Evolutionary conservation across 1,140 invertebrate genomes (phyloP), one percentile per base, ranked within the genome.

Genomic region (Drosophila miranda): DNA sequence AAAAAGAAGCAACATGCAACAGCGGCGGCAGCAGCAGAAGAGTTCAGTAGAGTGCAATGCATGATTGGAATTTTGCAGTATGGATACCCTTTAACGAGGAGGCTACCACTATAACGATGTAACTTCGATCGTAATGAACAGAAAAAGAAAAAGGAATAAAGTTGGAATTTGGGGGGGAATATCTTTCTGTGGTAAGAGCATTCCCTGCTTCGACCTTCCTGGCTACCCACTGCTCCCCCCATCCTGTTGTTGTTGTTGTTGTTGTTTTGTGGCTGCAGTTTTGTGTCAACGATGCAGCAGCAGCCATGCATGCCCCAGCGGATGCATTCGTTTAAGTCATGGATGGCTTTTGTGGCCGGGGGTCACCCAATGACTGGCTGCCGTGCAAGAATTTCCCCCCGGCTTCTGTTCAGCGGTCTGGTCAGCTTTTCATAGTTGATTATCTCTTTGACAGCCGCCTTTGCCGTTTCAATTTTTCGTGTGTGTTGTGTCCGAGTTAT

Each of bases 291-390:
- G 38, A 14, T 34, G 58, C 51, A 45, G 52, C 30, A 43, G 44
- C 23, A 26, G 23, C 23, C 23, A 26, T 43, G 16, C 16, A 48
- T 23, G 63, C 48, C 66, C 14, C 28, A 44, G 69, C 69, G 69
- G 67, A 72, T 72, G 69, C 67, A 58, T 72, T 62, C 69, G 55
- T 62, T 72, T 72, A 72, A 51, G 43, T 28, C 60, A 42, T 71
- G 34, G 34, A 4, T 38, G 34, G 34, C 34, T 38, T 38, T 38
- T 7, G 7, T 30, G 49, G 49, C 41, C 43, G 58, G 62, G 63
- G 64, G 48, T 19, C 44, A 68, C 6, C 23, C 21, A 38, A 13
- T 38, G 38, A 26, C 41, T 46, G 44, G 19, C 44, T 43, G 46
- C 49, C 41, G 58, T 60, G 49, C 58, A 44, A 60, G 58, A 52